phyloP scores from a whole-genome alignment of 1,140 invertebrate genomes.

The Drosophila setifemur region DNA sequence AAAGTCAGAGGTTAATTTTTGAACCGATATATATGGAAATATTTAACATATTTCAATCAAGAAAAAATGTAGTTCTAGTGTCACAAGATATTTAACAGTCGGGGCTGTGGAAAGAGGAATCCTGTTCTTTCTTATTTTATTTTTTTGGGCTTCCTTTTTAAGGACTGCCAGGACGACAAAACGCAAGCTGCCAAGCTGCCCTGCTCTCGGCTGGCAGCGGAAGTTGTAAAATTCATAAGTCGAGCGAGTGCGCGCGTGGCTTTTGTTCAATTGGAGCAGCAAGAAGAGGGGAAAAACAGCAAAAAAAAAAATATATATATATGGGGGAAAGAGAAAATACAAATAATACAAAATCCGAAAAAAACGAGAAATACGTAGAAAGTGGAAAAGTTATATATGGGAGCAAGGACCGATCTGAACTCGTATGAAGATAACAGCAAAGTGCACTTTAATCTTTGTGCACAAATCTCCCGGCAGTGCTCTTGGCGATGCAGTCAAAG shows the following conservation, averaged over 20 bases:
- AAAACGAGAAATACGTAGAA: constrained; percentile 6
- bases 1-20: too few species aligned
- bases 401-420: constrained; percentile 61
- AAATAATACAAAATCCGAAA: neutral
- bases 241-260: constrained; percentile 55
- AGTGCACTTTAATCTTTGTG: constrained; percentile 78
- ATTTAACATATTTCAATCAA: too few species aligned
- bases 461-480: constrained; percentile 60
- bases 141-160: constrained; percentile 2
- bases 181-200: constrained; percentile 56
- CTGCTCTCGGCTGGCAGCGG: constrained; percentile 57
- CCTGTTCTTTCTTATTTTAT: neutral
- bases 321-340: neutral
- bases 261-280: constrained; percentile 73
- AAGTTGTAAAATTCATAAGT: constrained; percentile 80
- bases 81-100: neutral
- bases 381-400: constrained; percentile 48
- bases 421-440: constrained; percentile 72
- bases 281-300: neutral
- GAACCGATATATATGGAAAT: too few species aligned
- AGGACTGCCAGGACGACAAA: constrained; percentile 37
- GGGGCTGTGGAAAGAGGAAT: neutral
- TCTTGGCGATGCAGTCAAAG: constrained; percentile 34
- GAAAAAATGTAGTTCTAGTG: too few species aligned
- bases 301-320: constrained; percentile 17